A percentile compares a stretch with the other conserved stretches of the same genome.
Conservation (phyloP, 2,888 invertebrate species). For the Phortica okadai region DNA sequence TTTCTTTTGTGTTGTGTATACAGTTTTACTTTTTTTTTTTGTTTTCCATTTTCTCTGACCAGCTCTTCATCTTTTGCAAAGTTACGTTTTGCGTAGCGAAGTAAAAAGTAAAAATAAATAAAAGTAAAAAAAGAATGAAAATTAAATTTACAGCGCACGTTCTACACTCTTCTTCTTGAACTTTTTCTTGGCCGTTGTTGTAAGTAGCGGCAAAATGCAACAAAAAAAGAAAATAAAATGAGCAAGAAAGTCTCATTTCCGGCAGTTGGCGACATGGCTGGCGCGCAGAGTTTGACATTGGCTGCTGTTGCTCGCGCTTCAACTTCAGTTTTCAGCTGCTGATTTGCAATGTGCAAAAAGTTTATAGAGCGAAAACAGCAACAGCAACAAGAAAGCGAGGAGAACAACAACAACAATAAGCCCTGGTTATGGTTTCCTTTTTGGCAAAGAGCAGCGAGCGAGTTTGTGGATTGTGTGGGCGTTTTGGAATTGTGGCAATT, state of each 20-base stretch:
- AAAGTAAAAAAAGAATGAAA: not conserved
- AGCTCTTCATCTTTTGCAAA: not conserved
- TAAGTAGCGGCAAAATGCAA: not conserved
- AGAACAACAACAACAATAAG: too few relatives aligned
- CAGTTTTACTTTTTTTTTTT: constrained; percentile 12
- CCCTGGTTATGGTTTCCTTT: too few relatives aligned
- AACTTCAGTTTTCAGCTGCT: not conserved
- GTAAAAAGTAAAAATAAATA: not conserved
- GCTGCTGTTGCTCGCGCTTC: not conserved
- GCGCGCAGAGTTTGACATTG: not conserved
- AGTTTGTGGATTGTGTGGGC: not conserved
- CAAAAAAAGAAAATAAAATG: not conserved
- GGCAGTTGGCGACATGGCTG: not conserved
- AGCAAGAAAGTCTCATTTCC: constrained; percentile 8
- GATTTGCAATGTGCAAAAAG: not conserved
- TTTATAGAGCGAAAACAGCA: not conserved
- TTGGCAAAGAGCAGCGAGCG: too few relatives aligned
- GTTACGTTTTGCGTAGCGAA: not conserved
- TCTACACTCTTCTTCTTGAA: not conserved
- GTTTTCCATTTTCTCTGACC: not conserved
- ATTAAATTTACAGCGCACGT: not conserved
- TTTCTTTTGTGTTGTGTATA: constrained; percentile 13
- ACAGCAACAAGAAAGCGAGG: not conserved
- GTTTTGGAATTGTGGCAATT: constrained; percentile 29
- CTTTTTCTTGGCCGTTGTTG: not conserved